These are phyloP conservation scores for Lagopus muta DNA, from an alignment of 2,113 vertebrate genomes.

Conservation along the genomic window DNA sequence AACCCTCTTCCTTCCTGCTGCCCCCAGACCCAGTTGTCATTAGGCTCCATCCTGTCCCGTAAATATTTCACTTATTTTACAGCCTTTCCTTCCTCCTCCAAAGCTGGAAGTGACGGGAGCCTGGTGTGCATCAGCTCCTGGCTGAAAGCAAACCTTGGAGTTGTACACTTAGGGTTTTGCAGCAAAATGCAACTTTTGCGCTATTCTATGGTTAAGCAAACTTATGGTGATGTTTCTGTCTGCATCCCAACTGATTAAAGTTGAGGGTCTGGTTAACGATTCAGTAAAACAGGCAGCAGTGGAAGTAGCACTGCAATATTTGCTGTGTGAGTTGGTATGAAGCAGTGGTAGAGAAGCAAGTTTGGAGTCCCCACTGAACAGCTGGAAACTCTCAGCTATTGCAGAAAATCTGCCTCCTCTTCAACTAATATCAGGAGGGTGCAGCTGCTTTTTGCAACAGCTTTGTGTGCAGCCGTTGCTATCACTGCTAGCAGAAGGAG, in stretches of 20 bases:
- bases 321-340: background rate
- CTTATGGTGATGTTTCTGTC: background rate
- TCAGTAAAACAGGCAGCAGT: background rate
- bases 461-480: background rate
- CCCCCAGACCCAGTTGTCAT: background rate
- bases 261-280: background rate
- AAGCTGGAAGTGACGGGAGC: background rate
- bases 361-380: background rate
- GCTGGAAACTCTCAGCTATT: background rate
- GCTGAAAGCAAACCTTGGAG: background rate
- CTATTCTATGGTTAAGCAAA: background rate
- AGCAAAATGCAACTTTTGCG: background rate
- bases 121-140: accelerated
- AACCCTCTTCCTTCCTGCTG: background rate
- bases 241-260: background rate
- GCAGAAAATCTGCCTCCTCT: background rate
- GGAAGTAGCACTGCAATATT: accelerated
- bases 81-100: background rate
- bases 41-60: background rate
- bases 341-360: background rate
- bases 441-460: background rate
- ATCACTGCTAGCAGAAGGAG: accelerated
- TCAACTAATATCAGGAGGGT: background rate
- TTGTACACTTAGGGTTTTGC: background rate
- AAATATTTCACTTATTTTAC: background rate